Base-by-base conservation (phyloP, 2,113 vertebrate genomes). In the Xenus cinereus region DNA sequence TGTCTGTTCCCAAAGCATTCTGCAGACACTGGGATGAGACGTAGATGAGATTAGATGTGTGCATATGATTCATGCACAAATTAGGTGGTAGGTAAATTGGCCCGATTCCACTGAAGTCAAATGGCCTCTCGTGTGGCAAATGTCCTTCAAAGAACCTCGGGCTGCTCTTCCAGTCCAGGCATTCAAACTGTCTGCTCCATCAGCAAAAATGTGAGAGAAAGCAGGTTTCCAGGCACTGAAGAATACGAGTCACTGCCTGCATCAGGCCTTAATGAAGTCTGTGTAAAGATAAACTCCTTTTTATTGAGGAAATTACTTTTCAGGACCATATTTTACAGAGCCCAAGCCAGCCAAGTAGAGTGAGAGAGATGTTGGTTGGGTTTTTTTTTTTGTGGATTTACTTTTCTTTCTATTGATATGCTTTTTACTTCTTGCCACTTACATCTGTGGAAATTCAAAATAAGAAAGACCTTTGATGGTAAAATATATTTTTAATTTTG, bases 401-500 rank as follows among this genome's bases (percentile, higher is more conserved):
- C 32, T 82, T 76, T 73, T 41, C 79, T 84, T 87, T n/a, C 71
- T 27, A 48, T 59, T 75, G 80, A 57, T 85, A 84, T 12, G 41
- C 24, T 90, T 72, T 35, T 71, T 84, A 77, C 39, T 82, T 56
- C 63, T 91, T 91, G 57, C 81, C 16, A 11, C 79, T 95, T 6
- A 20, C 78, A 72, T 96, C 78, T 22, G 12, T 62, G 30, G 68
- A 93, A 97, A 93, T 90, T 57, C 50, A 51, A 93, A 90, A 72
- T 85, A 97, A 86, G 73, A 33, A 71, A 85, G 91, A 90, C 82
- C 53, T 97, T 96, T 95, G 90, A 94, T 62, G 77, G 77, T 97
- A 97, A 98, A 98, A 98, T 98, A 98, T 98, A 97, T 98, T 98
- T 98, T 98, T 98, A 98, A 98, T 98, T 98, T 98, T 96, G 97